Base-by-base conservation (phyloP, 2,797 vertebrate genomes). In the Neopelma chrysocephalum region DNA sequence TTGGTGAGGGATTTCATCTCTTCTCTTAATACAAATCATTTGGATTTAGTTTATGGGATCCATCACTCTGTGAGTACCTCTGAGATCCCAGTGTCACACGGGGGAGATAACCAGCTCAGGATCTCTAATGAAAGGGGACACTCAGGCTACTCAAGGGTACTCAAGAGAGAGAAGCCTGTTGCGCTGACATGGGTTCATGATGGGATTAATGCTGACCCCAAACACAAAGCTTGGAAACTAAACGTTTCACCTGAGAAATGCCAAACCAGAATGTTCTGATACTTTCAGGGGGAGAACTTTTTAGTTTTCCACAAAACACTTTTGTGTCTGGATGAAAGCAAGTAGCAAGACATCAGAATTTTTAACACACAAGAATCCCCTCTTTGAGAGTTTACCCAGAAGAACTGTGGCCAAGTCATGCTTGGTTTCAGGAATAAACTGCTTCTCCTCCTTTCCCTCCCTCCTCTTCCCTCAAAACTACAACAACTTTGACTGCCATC, bases 101-200 rank as follows among this genome's bases (percentile, higher is more conserved):
- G 53, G 40, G 71, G 32, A 86, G 10, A 31, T 12, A 70, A 31
- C 12, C 10, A n/a, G 48, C 69, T 36, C 2, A 0, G 25, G 22
- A 66, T 8, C 22, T 81, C 17, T 26, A 11, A n/a, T 0, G 0
- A 15, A 29, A 62, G 4, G 19, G 12, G 25, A 43, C 19, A 18
- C 11, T 19, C 34, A 60, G 23, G 29, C 14, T 40, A 22, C 10
- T 31, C 27, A 43, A n/a, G 45, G 75, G 38, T 51, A 45, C 15
- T 2, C 50, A 16, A 27, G 26, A 27, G 50, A 51, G 50, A 51
- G 0, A 31, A 82, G 45, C 12, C 14, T 25, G 25, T 23, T 40
- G 9, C 23, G 21, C 25, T 45, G 34, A 65, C 31, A 61, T 0
- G 0, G 29, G 32, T 25, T 61, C 0, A 1, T 36, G 21, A 13